These are phyloP conservation scores for Eriocheir sinensis DNA, from an alignment of 1,140 invertebrate genomes.

Conservation along the genomic window DNA sequence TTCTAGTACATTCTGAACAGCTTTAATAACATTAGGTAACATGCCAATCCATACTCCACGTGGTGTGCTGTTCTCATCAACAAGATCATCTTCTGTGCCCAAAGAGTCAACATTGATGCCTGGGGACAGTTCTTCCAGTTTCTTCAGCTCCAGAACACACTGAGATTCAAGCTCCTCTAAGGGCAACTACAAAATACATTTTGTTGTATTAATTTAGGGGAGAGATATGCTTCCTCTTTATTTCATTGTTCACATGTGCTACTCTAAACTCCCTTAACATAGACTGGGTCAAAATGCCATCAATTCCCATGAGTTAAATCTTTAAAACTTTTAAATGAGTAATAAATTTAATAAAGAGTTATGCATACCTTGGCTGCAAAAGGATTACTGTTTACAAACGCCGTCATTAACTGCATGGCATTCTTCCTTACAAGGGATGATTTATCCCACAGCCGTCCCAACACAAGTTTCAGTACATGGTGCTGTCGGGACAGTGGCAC, in stretches of 20 bases:
- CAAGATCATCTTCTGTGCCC: slow-evolving; percentile 80
- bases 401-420: slow-evolving; percentile 88
- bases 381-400: slow-evolving; percentile 90
- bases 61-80: slow-evolving; percentile 66
- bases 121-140: slow-evolving; percentile 84
- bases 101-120: slow-evolving; percentile 80
- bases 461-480: slow-evolving; percentile 85
- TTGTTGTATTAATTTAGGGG: neutral
- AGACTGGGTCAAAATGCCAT: neutral
- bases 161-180: slow-evolving; percentile 84
- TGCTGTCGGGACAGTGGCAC: slow-evolving; percentile 87
- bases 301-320: neutral
- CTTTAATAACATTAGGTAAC: slow-evolving; percentile 56
- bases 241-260: neutral
- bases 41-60: slow-evolving; percentile 70
- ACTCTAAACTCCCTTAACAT: neutral
- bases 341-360: neutral
- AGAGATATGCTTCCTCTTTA: neutral
- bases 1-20: slow-evolving; percentile 61
- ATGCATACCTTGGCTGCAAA: slow-evolving; percentile 85
- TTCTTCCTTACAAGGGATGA: slow-evolving; percentile 90
- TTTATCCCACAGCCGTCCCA: slow-evolving; percentile 89
- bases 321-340: too few species aligned
- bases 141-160: slow-evolving; percentile 84
- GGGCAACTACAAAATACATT: slow-evolving; percentile 83